Base-by-base conservation (phyloP, 2,888 invertebrate species). In the Salpingus planirostris region DNA sequence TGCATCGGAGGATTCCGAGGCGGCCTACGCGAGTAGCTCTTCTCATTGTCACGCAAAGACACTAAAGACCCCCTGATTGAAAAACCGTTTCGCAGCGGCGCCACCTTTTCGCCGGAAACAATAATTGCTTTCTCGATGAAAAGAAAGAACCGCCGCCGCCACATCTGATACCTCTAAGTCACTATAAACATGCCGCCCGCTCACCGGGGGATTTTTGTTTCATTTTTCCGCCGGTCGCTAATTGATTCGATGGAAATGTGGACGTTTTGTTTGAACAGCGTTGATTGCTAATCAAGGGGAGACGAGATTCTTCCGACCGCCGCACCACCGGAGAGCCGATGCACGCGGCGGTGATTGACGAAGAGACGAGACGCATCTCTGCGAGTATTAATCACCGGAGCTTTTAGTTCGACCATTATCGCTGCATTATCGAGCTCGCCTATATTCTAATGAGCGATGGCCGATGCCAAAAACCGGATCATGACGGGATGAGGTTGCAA, bases 21-120 rank as follows among this genome's bases (percentile, higher is more conserved):
- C 31, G 39, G 36, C 18, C 5, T 27, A 32, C 27, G 31, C 28
- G 30, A 21, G 29, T 21, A 29, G 26, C 35, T 32, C 27, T 42
- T 47, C 57, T 59, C 58, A 57, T 62, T 60, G 59, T 61, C 59
- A 58, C 57, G 55, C 57, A 57, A 57, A 60, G 61, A 60, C 57
- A 57, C 60, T 62, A 62, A 62, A 63, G 60, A 60, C 62, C 54
- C 55, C 49, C 50, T 60, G 61, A 63, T 62, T 62, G 62, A 64
- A 64, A 62, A 62, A 58, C 57, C 57, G 54, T 53, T 56, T 54
- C 55, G 50, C 47, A 34, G 47, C 51, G 49, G n/a, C 51, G 40
- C 50, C 59, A 60, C 63, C 61, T 62, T 60, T 52, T 46, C 43
- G 43, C 50, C 44, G 50, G 38, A 52, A 55, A n/a, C n/a, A n/a